Evolutionary conservation across 37 sponge, comb jelly and placozoan genomes (phyloP).

Genomic region (Halisarca cf. caerulea): DNA sequence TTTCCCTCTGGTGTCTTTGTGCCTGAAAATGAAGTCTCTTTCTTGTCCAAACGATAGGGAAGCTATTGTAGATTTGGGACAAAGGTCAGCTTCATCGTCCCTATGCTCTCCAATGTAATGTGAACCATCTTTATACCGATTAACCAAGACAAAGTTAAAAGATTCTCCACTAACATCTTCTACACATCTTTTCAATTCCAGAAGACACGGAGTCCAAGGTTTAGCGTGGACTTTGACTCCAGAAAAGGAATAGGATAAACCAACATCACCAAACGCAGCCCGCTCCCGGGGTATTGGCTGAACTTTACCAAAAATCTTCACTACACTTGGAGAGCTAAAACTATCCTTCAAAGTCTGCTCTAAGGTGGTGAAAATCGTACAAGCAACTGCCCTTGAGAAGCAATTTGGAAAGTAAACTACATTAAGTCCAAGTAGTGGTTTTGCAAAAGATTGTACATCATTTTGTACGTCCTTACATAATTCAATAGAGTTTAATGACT

Average conservation of each 20-base stretch:
- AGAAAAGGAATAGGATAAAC: constrained; percentile 57
- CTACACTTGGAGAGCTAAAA: constrained; percentile 31
- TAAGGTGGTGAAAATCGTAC: constrained; percentile 30
- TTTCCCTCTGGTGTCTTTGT: constrained; percentile 51
- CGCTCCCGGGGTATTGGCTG: constrained; percentile 64
- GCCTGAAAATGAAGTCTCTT: constrained; percentile 72
- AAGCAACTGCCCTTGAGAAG: constrained; percentile 14
- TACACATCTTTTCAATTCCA: constrained; percentile 24
- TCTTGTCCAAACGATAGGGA: constrained; percentile 66
- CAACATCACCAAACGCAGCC: constrained; percentile 72
- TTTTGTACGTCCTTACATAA: no score
- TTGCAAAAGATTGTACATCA: not conserved
- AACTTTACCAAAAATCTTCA: constrained; percentile 46
- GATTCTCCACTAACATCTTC: constrained; percentile 1
- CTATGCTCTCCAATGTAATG: constrained; percentile 75
- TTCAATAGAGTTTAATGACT: no score
- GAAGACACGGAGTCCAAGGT: constrained; percentile 56
- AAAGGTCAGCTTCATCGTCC: constrained; percentile 70
- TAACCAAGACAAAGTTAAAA: constrained; percentile 80
- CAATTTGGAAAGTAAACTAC: constrained; percentile 48
- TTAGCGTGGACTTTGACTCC: constrained; percentile 52
- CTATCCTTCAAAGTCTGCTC: constrained; percentile 44
- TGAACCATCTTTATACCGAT: constrained; percentile 64
- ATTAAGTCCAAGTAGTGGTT: constrained; percentile 31
- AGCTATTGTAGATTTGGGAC: constrained; percentile 47